These are phyloP conservation scores for Vollenhovia emeryi DNA, from an alignment of 1,140 invertebrate species.

Conservation along the genomic window DNA sequence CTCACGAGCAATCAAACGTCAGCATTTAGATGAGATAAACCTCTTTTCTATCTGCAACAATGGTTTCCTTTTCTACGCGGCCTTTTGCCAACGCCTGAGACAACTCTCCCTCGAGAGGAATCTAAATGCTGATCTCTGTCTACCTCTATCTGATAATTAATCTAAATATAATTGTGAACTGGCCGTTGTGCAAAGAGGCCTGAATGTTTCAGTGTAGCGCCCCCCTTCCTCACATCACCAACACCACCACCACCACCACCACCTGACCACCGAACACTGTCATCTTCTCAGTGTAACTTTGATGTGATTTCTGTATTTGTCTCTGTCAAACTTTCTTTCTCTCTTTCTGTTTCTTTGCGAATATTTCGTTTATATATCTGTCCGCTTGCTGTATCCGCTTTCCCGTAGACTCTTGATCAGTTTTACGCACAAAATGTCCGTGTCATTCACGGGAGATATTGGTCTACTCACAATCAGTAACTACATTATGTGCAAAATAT, in stretches of 20 bases:
- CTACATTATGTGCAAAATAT: not conserved
- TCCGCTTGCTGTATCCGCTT: conserved; percentile 44
- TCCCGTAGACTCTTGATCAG: conserved; percentile 40
- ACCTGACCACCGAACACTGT: conserved; percentile 83
- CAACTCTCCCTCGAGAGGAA: not conserved
- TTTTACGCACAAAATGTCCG: conserved; percentile 10
- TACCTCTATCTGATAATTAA: conserved; percentile 66
- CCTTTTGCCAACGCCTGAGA: not conserved
- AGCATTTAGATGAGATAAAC: conserved; percentile 60
- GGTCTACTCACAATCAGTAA: conserved; percentile 1
- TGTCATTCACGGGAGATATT: not conserved
- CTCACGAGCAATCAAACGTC: conserved; percentile 47
- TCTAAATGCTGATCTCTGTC: conserved; percentile 65
- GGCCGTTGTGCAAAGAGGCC: conserved; percentile 81
- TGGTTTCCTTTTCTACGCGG: not conserved
- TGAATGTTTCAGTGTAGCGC: conserved; percentile 85
- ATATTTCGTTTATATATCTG: conserved; percentile 24
- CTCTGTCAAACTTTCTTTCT: conserved; percentile 79
- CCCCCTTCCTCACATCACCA: conserved; percentile 81
- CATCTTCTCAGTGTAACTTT: conserved; percentile 82
- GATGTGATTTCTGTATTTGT: conserved; percentile 79
- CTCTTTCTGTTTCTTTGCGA: conserved; percentile 44
- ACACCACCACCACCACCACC: conserved; percentile 73
- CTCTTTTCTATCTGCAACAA: not conserved
- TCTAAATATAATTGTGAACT: conserved; percentile 76